A percentile compares a stretch with the other conserved stretches of the same genome.
Evolutionary conservation across 2,113 vertebrate genomes (phyloP).

Genomic region (Brachyhypopomus occidentalis): DNA sequence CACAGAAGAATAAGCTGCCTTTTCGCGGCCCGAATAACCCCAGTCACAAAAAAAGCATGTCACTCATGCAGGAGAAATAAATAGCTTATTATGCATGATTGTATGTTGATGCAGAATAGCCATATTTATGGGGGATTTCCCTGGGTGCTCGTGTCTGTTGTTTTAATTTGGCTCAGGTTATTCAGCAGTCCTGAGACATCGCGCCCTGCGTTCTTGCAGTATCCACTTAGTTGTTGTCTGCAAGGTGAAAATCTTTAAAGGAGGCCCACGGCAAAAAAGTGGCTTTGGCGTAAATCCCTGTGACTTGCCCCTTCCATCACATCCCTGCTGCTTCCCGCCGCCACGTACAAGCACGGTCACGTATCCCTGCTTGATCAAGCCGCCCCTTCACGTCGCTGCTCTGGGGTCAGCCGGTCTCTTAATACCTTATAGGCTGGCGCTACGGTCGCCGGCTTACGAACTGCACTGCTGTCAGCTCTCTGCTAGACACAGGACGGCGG

Average conservation of each 20-base stretch:
- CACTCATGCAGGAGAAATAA: neutral
- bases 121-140: neutral
- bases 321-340: neutral
- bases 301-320: neutral
- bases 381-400: neutral
- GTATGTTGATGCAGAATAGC: neutral
- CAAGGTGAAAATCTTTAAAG: neutral
- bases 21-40: neutral
- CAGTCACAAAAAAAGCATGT: neutral
- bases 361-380: neutral
- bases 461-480: conserved; percentile 16
- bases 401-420: conserved; percentile 12
- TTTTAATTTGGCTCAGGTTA: neutral
- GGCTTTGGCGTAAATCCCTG: neutral
- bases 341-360: neutral
- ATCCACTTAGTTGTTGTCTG: neutral
- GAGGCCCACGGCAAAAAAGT: neutral
- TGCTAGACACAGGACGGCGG: conserved; percentile 7
- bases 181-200: neutral
- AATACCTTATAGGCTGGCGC: neutral
- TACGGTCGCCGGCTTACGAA: neutral
- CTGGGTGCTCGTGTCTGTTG: neutral
- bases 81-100: neutral
- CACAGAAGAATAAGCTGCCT: conserved; percentile 43
- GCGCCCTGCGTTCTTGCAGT: no score